Conservation (phyloP, 64 coral and sea anemone genomes). For the Cladopsammia gracilis region DNA sequence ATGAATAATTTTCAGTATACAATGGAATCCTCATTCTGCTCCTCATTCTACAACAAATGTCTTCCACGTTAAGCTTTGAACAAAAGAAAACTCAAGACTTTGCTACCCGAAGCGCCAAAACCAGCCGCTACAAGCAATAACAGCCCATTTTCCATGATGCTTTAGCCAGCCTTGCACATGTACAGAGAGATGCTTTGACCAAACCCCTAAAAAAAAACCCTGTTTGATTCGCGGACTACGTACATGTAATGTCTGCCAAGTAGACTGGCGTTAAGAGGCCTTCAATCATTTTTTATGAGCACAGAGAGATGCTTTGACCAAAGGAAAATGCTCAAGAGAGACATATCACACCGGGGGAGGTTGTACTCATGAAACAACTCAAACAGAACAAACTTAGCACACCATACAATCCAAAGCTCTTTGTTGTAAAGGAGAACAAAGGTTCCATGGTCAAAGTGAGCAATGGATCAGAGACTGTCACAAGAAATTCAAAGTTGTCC, state of each 20-base stretch:
- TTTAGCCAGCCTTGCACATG: background rate
- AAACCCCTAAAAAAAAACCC: background rate
- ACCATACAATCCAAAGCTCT: constrained; percentile 60
- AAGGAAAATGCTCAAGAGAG: background rate
- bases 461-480: constrained; percentile 35
- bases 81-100: constrained; percentile 52
- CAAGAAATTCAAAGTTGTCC: constrained; percentile 56
- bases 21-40: too few species aligned
- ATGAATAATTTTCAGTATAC: constrained; percentile 5
- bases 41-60: constrained; percentile 65
- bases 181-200: too few species aligned
- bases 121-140: background rate
- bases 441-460: constrained; percentile 29
- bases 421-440: constrained; percentile 39
- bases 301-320: constrained; percentile 21
- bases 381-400: constrained; percentile 71
- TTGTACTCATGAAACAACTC: constrained; percentile 36
- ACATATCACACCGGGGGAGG: constrained; percentile 38
- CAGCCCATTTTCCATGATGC: background rate
- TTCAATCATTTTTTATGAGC: too few species aligned
- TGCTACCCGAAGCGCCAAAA: background rate
- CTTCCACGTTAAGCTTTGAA: constrained; percentile 79
- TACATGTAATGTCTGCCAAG: background rate
- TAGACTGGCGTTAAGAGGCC: background rate
- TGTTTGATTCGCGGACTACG: background rate